Base-by-base conservation (phyloP, 2,113 vertebrate species). In the Triplophysa tibetana region DNA sequence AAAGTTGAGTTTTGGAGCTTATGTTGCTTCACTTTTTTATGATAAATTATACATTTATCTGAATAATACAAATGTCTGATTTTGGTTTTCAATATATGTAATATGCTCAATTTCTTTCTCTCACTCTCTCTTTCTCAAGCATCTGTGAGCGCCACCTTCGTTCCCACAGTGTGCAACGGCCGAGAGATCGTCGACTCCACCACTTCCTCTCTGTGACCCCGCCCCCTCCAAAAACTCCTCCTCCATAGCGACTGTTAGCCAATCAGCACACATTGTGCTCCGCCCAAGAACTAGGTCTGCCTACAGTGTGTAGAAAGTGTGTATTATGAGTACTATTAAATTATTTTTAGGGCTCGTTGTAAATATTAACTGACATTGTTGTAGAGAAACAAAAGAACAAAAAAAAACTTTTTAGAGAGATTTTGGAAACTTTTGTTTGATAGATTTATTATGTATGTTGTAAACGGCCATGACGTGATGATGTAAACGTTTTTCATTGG, bases 131-230 rank as follows among this genome's bases (percentile, higher is more conserved):
- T 58, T 29, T 84, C 92, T 91, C 7, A 89, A 98, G 97, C 96
- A 70, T 96, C 97, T 13, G 97, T 95, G 73, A 96, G 95, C 8
- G 93, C 95, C 41, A 91, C 91, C 82, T 96, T 93, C 0, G 95
- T 99, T 45, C 98, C 97, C 0, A 96, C 96, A 0, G 95, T 99
- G 86, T 99, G 97, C 91, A 99, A 99, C 0, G 98, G 97, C 85
- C 93, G 97, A 86, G 98, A 99, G 92, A 96, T 99, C n/a, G 94
- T 98, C 16, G 98, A 99, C 91, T 98, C 98, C 78, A 99, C 98
- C 84, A 98, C 98, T 56, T 99, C 98, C 62, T 99, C 98, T 83
- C 95, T 99, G 95, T 99, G 91, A 94, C 89, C 87, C 82, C 77
- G 78, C 54, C 84, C 87, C 88, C 73, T 60, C 67, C 68, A 52